Base-by-base conservation (phyloP, 2,888 invertebrate species). In the Polydrusus pterygomalis region DNA sequence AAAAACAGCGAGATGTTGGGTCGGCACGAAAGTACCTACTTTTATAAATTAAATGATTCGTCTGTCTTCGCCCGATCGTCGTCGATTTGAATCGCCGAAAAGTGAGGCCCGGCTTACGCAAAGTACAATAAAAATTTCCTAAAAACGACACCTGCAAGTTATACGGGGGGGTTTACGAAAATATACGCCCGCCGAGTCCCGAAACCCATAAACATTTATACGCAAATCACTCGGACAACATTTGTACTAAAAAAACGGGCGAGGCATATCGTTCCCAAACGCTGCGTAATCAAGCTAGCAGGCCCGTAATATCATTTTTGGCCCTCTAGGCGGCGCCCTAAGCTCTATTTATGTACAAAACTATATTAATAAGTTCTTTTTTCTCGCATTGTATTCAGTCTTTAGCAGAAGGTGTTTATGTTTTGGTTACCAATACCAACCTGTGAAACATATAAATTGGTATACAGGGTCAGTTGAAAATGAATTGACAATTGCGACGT, bases 331-430 rank as follows among this genome's bases (percentile, higher is more conserved):
- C n/a, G 56, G 56, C 56, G 34, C 10, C 9, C 56, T 60, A 60
- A 38, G 58, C 38, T 2, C 56, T 60, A 60, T 18, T 47, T 65
- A 67, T 67, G 54, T 67, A 67, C 67, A 70, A 70, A 70, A 51
- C 49, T 63, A 70, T 45, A 70, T 62, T 70, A 70, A 38, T 70
- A 70, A 70, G 70, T 70, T 70, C 62, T 63, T 60, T 51, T 60
- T 51, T 70, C 70, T 70, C 70, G 62, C 70, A 20, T 51, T 60
- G 9, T 15, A 60, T 67, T 70, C 70, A 70, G 70, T 70, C 70
- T 70, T 70, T 47, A 47, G 20, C 45, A 63, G 45, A 45, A 45
- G 47, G 47, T 63, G 63, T 18, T 43, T 45, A 56, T 13, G 18
- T 67, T 67, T 67, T 54, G 67, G 67, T 67, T 54, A 67, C 25